phyloP scores from a whole-genome alignment of 2,113 vertebrate species.

The Pelobates fuscus region DNA sequence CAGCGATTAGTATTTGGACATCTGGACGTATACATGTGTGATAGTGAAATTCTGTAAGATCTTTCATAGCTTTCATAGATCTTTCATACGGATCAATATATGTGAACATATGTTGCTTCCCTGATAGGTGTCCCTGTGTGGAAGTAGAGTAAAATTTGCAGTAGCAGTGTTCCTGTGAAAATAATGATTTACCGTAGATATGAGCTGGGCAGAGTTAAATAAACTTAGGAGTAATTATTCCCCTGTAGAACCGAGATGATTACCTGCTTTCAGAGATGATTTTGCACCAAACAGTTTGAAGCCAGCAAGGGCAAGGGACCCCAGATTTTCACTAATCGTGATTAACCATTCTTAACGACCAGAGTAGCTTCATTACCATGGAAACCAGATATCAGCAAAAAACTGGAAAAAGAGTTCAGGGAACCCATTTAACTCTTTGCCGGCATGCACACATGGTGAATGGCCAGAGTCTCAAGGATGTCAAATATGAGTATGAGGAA shows the following conservation, averaged over 20 bases:
- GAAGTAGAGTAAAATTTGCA: no score
- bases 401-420: conserved; percentile 71
- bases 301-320: conserved; percentile 60
- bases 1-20: no score
- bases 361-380: conserved; percentile 70
- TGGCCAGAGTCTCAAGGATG: neutral
- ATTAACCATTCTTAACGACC: conserved; percentile 57
- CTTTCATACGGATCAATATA: no score
- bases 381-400: conserved; percentile 67
- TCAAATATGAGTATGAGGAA: no score
- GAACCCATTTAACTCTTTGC: conserved; percentile 60
- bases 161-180: no score
- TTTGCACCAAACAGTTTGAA: conserved; percentile 45
- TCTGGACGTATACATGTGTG: no score
- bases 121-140: no score
- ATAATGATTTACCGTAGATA: no score
- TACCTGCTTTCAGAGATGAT: conserved; percentile 1
- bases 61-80: no score
- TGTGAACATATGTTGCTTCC: no score
- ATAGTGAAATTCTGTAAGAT: no score
- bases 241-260: conserved; percentile 7
- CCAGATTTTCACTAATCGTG: conserved; percentile 55
- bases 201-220: neutral
- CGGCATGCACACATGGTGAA: neutral
- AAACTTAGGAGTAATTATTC: conserved; percentile 35